Conservation (phyloP, 2,888 invertebrate species). For the Ormyrus pomaceus region DNA sequence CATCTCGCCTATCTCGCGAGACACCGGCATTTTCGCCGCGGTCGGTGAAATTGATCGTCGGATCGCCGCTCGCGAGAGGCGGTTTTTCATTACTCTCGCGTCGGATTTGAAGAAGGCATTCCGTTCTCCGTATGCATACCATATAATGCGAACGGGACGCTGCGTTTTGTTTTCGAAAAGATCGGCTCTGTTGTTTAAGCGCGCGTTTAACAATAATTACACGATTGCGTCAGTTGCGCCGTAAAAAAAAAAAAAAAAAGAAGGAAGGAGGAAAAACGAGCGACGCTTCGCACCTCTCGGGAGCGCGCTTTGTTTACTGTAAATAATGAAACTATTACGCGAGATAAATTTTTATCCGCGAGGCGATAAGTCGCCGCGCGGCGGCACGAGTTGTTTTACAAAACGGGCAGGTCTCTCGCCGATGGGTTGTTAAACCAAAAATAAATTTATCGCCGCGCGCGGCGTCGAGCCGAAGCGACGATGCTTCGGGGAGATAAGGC, state of each 20-base stretch:
- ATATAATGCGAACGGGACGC: no score
- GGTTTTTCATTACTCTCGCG: not conserved
- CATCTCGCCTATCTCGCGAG: not conserved
- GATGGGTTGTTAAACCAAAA: no score
- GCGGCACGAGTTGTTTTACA: no score
- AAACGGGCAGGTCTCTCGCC: no score
- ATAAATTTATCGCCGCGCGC: no score
- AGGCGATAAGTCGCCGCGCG: no score
- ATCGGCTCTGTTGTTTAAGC: conserved; percentile 1
- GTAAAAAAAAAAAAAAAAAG: not conserved
- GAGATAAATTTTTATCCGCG: no score
- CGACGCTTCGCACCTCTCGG: not conserved
- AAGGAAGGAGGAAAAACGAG: not conserved
- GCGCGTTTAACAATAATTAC: not conserved
- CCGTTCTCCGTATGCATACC: not conserved
- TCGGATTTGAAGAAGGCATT: conserved; percentile 6
- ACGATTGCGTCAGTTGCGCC: not conserved
- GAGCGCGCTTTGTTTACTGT: no score
- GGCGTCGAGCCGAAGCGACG: no score
- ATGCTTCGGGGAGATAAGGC: no score
- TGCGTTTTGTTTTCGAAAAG: conserved; percentile 23
- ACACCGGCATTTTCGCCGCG: not conserved
- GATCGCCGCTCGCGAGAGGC: no score
- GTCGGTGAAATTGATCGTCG: conserved; percentile 16
- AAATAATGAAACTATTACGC: no score